Percentiles rank a stretch among this genome's conserved stretches.
These are phyloP conservation scores for Budorcas taxicolor DNA, from an alignment of 2,113 vertebrate species.

Conservation along the genomic window DNA sequence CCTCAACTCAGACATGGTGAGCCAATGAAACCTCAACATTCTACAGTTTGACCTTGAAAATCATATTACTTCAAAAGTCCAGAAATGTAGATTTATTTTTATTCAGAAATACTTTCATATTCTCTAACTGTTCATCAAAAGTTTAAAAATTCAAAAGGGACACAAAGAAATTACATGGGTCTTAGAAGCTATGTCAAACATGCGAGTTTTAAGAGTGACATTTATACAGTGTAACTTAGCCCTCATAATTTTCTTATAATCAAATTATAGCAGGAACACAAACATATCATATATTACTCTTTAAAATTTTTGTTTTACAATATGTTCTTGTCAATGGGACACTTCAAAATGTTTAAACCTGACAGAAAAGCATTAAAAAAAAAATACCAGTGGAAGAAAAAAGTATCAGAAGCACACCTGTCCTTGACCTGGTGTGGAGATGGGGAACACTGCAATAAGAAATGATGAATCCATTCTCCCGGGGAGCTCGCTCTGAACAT, in stretches of 20 bases:
- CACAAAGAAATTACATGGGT: constrained; percentile 13
- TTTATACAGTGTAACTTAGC: neutral
- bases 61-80: constrained; percentile 25
- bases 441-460: neutral
- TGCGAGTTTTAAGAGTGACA: neutral
- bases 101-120: constrained; percentile 36
- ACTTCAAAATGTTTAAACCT: constrained; percentile 46
- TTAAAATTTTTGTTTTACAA: constrained; percentile 44
- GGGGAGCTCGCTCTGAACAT: neutral
- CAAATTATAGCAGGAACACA: constrained; percentile 38
- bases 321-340: constrained; percentile 35
- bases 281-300: constrained; percentile 54
- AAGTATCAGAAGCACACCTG: neutral
- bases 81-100: neutral
- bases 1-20: neutral
- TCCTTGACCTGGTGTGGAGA: neutral
- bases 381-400: constrained; percentile 16
- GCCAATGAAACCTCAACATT: neutral
- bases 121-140: constrained; percentile 34
- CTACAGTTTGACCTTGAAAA: neutral
- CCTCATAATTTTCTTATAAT: neutral
- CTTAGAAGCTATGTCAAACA: neutral
- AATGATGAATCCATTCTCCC: neutral
- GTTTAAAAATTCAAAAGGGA: constrained; percentile 25
- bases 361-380: neutral